These are phyloP conservation scores for Callitettix versicolor DNA, from an alignment of 1,140 invertebrate species.

Conservation along the genomic window DNA sequence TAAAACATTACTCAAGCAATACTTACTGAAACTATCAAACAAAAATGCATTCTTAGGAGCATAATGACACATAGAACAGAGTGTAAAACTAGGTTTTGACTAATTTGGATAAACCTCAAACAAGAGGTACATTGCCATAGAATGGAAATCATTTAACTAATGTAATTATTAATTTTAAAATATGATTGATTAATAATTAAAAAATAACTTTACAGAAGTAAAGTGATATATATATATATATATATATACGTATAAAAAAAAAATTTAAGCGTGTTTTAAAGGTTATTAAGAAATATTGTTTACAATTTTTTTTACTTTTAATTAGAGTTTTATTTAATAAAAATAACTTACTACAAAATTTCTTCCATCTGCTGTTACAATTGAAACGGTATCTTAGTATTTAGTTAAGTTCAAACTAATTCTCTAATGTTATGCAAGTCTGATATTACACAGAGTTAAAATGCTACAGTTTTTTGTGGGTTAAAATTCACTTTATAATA, in stretches of 20 bases:
- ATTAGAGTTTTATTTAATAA: slow-evolving; percentile 20
- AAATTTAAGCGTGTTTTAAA: slow-evolving; percentile 5
- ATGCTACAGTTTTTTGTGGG: neutral
- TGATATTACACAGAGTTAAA: neutral
- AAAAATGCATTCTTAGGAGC: neutral
- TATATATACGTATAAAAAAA: too few relatives aligned
- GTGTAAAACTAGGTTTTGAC: neutral
- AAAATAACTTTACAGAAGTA: too few relatives aligned
- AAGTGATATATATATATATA: too few relatives aligned
- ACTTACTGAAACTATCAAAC: neutral
- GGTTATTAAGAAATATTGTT: too few relatives aligned
- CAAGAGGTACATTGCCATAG: neutral
- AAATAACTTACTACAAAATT: slow-evolving; percentile 79
- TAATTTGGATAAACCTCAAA: neutral
- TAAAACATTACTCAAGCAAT: neutral
- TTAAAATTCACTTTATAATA: neutral
- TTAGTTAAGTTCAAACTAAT: slow-evolving; percentile 33
- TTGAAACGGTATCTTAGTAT: slow-evolving; percentile 73
- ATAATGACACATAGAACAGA: neutral
- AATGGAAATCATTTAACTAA: neutral
- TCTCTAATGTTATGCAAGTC: too few relatives aligned
- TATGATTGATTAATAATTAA: too few relatives aligned
- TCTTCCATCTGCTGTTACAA: slow-evolving; percentile 88
- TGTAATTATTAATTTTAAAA: neutral
- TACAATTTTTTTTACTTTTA: too few relatives aligned